phyloP scores from a whole-genome alignment of 2,888 invertebrate species.

The Antheraea yamamai region DNA sequence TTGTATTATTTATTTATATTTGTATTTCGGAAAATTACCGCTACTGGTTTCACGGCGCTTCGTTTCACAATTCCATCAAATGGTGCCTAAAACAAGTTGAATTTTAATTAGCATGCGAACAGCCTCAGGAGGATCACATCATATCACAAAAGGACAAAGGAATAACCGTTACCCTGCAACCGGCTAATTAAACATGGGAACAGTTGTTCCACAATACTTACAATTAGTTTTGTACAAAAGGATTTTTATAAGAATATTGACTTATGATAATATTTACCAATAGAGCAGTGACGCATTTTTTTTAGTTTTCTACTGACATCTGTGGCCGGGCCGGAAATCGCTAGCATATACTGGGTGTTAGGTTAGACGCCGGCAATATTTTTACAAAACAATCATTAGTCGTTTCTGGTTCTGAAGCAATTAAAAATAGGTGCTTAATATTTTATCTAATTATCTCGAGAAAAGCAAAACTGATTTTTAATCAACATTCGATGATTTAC shows the following conservation, averaged over 20 bases:
- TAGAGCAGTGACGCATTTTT: too few relatives aligned
- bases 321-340: too few relatives aligned
- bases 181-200: constrained; percentile 61
- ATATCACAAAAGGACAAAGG: constrained; percentile 69
- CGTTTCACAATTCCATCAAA: constrained; percentile 41
- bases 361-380: too few relatives aligned
- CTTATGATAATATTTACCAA: not conserved
- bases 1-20: too few relatives aligned
- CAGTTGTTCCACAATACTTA: constrained; percentile 45
- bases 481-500: too few relatives aligned
- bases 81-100: constrained; percentile 65
- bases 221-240: not conserved
- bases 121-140: constrained; percentile 61
- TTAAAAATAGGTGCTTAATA: too few relatives aligned
- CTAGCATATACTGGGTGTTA: too few relatives aligned
- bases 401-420: too few relatives aligned
- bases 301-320: too few relatives aligned
- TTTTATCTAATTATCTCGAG: too few relatives aligned
- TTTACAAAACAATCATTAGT: too few relatives aligned
- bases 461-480: too few relatives aligned
- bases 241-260: not conserved
- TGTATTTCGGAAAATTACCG: not conserved
- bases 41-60: not conserved
- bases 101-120: constrained; percentile 68
- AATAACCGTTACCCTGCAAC: constrained; percentile 48